Evolutionary conservation across 2,113 vertebrate genomes (phyloP).

Genomic region (Perccottus glenii): DNA sequence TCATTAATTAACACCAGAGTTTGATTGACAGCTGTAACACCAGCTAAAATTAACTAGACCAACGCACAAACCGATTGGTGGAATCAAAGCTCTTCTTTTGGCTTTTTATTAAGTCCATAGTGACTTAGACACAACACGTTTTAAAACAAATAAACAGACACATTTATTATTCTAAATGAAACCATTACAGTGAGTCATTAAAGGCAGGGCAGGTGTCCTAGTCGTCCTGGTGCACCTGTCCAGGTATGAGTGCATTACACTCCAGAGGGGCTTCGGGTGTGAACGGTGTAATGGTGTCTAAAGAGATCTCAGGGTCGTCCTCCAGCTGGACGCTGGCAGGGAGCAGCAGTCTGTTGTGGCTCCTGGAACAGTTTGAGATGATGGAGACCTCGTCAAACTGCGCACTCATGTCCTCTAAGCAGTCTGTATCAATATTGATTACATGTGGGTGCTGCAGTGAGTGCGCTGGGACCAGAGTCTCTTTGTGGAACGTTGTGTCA

Average conservation of each 20-base stretch:
- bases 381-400: slow-evolving; percentile 66
- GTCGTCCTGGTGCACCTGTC: slow-evolving; percentile 49
- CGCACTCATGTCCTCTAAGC: slow-evolving; percentile 40
- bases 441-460: too few relatives aligned
- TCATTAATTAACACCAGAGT: too few relatives aligned
- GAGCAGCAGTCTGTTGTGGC: slow-evolving; percentile 44
- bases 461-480: slow-evolving; percentile 50
- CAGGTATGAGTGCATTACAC: slow-evolving; percentile 53
- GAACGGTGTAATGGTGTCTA: slow-evolving; percentile 69
- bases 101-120: too few relatives aligned
- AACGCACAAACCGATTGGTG: too few relatives aligned
- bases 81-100: too few relatives aligned
- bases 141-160: too few relatives aligned
- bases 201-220: slow-evolving; percentile 1
- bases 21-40: too few relatives aligned
- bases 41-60: too few relatives aligned
- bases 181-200: too few relatives aligned
- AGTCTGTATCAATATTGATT: slow-evolving; percentile 19
- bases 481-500: slow-evolving; percentile 80
- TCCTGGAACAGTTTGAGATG: slow-evolving; percentile 50
- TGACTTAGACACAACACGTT: too few relatives aligned
- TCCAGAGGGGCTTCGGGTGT: slow-evolving; percentile 42
- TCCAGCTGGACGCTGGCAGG: slow-evolving; percentile 69
- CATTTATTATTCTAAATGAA: too few relatives aligned
- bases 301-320: slow-evolving; percentile 70